Evolutionary conservation across 2,888 invertebrate species (phyloP), one percentile per base, ranked within the genome.

Genomic region (Oscheius sp.): DNA sequence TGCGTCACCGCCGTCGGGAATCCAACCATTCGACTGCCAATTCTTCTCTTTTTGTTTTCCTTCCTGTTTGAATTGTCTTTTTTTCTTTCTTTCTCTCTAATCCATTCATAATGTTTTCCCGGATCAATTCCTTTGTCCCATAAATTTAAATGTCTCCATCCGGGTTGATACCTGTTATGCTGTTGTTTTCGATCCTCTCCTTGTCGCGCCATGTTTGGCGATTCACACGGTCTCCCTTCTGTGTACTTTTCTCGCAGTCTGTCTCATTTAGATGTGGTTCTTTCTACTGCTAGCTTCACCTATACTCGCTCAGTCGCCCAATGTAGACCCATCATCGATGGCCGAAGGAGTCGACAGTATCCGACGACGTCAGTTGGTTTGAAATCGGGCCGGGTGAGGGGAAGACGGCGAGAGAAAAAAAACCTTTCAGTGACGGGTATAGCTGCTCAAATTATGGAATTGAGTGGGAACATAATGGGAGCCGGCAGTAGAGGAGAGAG

Each of bases 401-500:
- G 44, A 14, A 9, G 36, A 14, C 33, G 14, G 12, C 20, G 24
- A 24, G 9, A 8, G n/a, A 14, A 54, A 14, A 28, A 30, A 2
- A 22, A 20, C 14, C 30, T 59, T 77, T 65, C 33, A 77, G 77
- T 77, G 28, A 70, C 70, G 20, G 77, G 75, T 2, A 70, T 77
- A 12, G 77, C 77, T 2, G 64, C 73, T 1, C 68, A 70, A 45
- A 71, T 77, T 14, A 77, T 77, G 77, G 73, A 73, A 45, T 47
- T 77, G 22, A 72, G 73, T 38, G 71, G 72, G 1, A 73, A 74
- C 56, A 67, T 77, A 3, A 74, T 77, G 75, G 72, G 68, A 28
- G 70, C 69, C 32, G 56, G 62, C 44, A 54, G 68, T 12, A 70
- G 57, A 20, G 73, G 72, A 44, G 59, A 47, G 3, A n/a, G n/a